Conservation (phyloP, 2,113 vertebrate species). For the Oxyruncus cristatus region DNA sequence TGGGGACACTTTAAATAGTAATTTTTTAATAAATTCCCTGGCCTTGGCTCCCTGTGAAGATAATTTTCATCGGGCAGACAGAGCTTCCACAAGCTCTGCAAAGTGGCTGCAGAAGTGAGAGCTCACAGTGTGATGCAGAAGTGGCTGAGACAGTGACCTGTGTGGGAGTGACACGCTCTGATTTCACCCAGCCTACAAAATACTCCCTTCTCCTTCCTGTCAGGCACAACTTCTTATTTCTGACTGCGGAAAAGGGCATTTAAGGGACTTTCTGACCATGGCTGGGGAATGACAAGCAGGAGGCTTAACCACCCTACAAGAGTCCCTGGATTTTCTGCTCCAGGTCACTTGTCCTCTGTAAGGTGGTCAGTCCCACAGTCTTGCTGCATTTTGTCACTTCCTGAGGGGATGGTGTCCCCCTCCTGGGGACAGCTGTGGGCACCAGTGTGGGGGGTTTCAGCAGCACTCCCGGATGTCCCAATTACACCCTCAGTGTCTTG, state of each 20-base stretch:
- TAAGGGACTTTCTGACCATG: background rate
- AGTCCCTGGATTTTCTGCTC: background rate
- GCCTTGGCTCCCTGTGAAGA: background rate
- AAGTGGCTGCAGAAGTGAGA: fast-evolving
- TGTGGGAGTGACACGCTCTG: background rate
- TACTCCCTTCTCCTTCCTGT: background rate
- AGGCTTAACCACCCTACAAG: background rate
- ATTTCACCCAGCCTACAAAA: background rate
- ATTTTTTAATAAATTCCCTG: background rate
- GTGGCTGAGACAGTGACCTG: background rate
- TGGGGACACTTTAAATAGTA: background rate
- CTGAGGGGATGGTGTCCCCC: background rate
- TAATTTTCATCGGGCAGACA: background rate
- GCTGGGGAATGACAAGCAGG: background rate
- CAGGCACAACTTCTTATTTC: background rate
- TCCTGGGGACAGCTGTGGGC: background rate
- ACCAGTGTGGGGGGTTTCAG: background rate
- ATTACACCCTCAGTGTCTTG: background rate
- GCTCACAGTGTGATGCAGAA: background rate
- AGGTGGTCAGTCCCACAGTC: background rate
- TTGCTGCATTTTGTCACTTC: background rate
- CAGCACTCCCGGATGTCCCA: background rate
- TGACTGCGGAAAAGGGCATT: background rate
- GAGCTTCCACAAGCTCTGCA: background rate
- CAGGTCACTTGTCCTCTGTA: fast-evolving